Evolutionary conservation across 37 sponge, comb jelly and placozoan species (phyloP).

Genomic region (Haliclona indistincta): DNA sequence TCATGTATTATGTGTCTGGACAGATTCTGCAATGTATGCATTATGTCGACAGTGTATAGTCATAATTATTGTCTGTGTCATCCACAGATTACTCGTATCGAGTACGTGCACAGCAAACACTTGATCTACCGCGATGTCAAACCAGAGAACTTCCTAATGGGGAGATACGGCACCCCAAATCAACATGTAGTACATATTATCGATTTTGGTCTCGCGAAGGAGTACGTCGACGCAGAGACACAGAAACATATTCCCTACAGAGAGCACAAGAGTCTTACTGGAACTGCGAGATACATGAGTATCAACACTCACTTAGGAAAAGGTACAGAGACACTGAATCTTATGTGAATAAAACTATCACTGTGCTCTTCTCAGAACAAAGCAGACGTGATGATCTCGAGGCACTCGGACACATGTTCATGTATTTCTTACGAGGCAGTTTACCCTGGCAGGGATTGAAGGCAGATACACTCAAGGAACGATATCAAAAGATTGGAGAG

Average conservation of each 20-base stretch:
- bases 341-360: too few relatives aligned
- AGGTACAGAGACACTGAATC: constrained; percentile 57
- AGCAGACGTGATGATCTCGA: constrained; percentile 98
- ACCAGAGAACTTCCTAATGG: constrained; percentile 99
- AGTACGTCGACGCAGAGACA: constrained; percentile 96
- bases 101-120: constrained; percentile 97
- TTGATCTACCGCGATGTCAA: constrained; percentile 98
- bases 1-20: too few relatives aligned
- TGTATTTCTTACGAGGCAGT: constrained; percentile 98
- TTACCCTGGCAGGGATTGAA: constrained; percentile 99
- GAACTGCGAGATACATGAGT: constrained; percentile 99
- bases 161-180: constrained; percentile 75
- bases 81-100: constrained; percentile 85
- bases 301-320: constrained; percentile 98
- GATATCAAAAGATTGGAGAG: constrained; percentile 99
- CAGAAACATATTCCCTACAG: constrained; percentile 96
- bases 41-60: too few relatives aligned
- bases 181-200: constrained; percentile 91
- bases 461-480: constrained; percentile 97
- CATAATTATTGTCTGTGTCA: too few relatives aligned
- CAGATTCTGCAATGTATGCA: too few relatives aligned
- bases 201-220: constrained; percentile 99
- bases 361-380: constrained; percentile 93
- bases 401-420: constrained; percentile 99
- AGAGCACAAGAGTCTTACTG: constrained; percentile 99